phyloP scores from a whole-genome alignment of 2,797 vertebrate genomes.

The Phalloptychus januarius region DNA sequence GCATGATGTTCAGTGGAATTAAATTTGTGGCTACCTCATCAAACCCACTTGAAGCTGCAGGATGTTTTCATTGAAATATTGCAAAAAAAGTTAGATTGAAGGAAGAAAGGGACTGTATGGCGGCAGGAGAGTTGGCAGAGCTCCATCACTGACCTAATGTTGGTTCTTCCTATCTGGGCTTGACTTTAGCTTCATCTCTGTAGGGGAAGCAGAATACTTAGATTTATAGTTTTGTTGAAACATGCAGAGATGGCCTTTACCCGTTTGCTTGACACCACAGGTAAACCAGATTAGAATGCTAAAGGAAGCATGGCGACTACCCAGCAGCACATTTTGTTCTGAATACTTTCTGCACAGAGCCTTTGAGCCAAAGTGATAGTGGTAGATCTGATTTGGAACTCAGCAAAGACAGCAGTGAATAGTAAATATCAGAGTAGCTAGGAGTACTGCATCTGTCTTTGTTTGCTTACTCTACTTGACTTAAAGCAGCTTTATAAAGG shows the following conservation, averaged over 20 bases:
- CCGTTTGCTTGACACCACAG: not conserved
- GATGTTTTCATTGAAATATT: conserved; percentile 26
- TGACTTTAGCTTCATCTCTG: conserved; percentile 38
- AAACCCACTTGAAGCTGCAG: conserved; percentile 15
- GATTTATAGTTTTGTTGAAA: conserved; percentile 19
- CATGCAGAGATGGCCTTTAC: not conserved
- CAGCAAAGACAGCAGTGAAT: conserved; percentile 22
- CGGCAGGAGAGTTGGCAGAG: conserved; percentile 42
- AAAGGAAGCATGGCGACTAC: conserved; percentile 38
- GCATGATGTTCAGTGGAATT: conserved; percentile 9
- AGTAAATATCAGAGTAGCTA: conserved; percentile 32
- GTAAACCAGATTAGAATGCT: conserved; percentile 27
- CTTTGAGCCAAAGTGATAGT: conserved; percentile 5
- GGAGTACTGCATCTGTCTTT: conserved; percentile 47
- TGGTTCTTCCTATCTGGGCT: conserved; percentile 42
- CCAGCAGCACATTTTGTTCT: conserved; percentile 35
- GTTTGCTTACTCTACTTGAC: conserved; percentile 53
- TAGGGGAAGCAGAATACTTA: not conserved
- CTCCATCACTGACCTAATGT: conserved; percentile 59
- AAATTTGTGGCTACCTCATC: conserved; percentile 18
- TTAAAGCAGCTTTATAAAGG: conserved; percentile 31
- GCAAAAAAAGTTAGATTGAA: not conserved
- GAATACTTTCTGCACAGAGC: conserved; percentile 14
- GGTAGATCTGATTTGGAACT: conserved; percentile 8
- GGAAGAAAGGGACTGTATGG: not conserved